A percentile compares a stretch with the other conserved stretches of the same genome.
Evolutionary conservation across 2,797 vertebrate genomes (phyloP).

Genomic region (Cygnus olor): DNA sequence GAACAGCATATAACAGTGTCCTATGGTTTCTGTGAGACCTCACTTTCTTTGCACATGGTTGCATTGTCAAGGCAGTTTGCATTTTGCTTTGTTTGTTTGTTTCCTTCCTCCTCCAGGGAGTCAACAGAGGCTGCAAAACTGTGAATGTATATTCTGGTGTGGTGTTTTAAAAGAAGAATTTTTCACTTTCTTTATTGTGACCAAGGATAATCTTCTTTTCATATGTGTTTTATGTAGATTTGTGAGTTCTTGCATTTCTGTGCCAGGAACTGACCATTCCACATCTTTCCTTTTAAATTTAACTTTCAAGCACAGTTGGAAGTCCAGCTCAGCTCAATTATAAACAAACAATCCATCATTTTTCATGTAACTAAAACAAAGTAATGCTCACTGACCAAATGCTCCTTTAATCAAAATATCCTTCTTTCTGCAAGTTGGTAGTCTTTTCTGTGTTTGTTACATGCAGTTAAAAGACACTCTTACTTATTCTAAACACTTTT

Average conservation of each 20-base stretch:
- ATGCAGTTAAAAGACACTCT: not conserved
- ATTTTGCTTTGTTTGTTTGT: not conserved
- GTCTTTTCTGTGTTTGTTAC: not conserved
- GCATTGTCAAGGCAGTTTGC: not conserved
- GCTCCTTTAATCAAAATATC: not conserved
- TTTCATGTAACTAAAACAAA: not conserved
- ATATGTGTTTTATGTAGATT: not conserved
- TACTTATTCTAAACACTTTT: not conserved
- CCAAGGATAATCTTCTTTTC: not conserved
- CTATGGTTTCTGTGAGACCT: not conserved
- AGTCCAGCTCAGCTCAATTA: not conserved
- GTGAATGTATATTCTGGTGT: not conserved
- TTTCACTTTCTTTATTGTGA: not conserved
- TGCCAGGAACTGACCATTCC: not conserved
- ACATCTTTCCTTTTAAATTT: not conserved
- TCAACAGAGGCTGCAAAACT: slow-evolving; percentile 16
- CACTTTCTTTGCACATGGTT: not conserved
- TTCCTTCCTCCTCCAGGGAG: not conserved
- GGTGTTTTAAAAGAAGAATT: not conserved
- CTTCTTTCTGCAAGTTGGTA: not conserved
- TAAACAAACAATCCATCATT: slow-evolving; percentile 5
- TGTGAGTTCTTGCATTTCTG: not conserved
- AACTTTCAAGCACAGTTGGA: not conserved
- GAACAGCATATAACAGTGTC: not conserved
- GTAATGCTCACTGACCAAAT: not conserved